Conservation (phyloP, 2,888 invertebrate species). For the Sinotaia quadrata region DNA sequence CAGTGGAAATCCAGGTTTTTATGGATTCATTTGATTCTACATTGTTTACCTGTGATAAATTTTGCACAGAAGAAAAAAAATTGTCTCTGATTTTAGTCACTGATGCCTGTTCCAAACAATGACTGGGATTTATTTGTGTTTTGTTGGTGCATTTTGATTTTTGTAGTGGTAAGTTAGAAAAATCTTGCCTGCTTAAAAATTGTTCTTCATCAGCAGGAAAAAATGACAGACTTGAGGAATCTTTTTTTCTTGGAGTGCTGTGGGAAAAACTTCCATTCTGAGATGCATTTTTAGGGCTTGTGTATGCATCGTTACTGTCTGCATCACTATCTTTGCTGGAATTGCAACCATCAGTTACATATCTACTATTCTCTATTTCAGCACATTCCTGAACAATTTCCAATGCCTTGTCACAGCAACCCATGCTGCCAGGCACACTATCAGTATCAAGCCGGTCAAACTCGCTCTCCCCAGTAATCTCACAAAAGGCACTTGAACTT, state of each 20-base stretch:
- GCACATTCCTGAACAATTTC: constrained; percentile 6
- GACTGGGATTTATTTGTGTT: background rate
- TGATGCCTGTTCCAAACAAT: background rate
- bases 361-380: background rate
- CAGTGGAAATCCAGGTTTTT: background rate
- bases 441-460: constrained; percentile 32
- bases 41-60: background rate
- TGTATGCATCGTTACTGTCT: background rate
- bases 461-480: constrained; percentile 36
- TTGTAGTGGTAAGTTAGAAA: background rate
- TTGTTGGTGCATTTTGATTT: background rate
- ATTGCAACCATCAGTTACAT: background rate
- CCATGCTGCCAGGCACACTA: background rate
- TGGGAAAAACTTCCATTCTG: background rate
- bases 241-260: background rate
- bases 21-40: background rate
- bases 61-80: background rate
- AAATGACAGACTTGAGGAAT: background rate
- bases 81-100: background rate
- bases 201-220: background rate
- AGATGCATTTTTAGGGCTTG: background rate
- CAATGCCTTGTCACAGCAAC: constrained; percentile 16
- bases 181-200: background rate
- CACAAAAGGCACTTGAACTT: constrained; percentile 35
- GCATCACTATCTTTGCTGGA: background rate